Conservation (phyloP, 2,797 vertebrate genomes). For the Onychomys torridus region DNA sequence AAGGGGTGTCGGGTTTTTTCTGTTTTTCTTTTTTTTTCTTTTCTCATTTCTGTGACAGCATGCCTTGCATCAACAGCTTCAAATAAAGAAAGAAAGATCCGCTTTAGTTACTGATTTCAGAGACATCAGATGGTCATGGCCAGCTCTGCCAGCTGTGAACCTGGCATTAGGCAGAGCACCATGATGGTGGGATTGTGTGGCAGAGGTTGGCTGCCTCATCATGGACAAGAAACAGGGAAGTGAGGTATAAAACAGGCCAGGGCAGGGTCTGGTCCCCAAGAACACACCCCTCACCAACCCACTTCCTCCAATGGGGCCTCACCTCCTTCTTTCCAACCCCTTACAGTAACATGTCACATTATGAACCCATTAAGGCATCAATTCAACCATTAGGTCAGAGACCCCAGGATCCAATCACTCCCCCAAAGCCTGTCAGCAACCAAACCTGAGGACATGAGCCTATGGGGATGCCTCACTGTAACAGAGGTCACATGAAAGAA, state of each 20-base stretch:
- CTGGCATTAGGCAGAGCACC: not conserved
- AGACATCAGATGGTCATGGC: not conserved
- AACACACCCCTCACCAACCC: too few species aligned
- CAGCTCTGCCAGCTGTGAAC: not conserved
- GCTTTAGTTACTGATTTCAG: not conserved
- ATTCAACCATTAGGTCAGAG: not conserved
- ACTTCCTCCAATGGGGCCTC: not conserved
- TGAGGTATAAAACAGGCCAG: not conserved
- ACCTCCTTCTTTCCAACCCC: not conserved
- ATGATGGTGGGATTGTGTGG: not conserved
- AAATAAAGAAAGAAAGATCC: too few species aligned
- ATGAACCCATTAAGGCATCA: not conserved
- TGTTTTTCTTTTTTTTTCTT: not conserved
- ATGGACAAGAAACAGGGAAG: not conserved
- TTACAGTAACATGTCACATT: not conserved
- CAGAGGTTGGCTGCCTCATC: too few species aligned
- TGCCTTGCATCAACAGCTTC: not conserved
- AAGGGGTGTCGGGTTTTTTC: not conserved
- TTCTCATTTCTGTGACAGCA: not conserved
- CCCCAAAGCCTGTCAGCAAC: not conserved
- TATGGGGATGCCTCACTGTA: not conserved
- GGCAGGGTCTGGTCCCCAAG: not conserved
- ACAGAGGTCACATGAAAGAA: not conserved
- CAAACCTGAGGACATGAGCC: not conserved
- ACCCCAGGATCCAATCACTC: not conserved